phyloP scores from a whole-genome alignment of 1,140 invertebrate genomes.

The Rhagoletis zephyria region DNA sequence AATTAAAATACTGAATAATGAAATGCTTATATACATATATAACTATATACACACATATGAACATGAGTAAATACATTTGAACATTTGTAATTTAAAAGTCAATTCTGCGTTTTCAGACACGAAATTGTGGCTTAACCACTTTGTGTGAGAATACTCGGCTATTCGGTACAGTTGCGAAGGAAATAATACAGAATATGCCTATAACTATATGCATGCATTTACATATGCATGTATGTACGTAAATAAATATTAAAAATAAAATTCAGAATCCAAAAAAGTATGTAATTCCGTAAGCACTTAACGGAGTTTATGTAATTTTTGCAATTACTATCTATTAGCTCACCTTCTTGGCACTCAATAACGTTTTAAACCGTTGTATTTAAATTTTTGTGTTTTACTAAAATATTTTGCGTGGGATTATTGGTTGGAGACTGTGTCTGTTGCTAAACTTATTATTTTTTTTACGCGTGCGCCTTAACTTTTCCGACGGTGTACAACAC shows the following conservation, averaged over 20 bases:
- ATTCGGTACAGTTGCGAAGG: background rate
- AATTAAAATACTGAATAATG: background rate
- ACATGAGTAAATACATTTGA: background rate
- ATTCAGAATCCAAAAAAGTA: too few relatives aligned
- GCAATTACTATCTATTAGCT: background rate
- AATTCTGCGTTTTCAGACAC: background rate
- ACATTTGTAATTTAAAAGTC: background rate
- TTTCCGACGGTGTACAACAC: background rate
- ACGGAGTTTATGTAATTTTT: background rate
- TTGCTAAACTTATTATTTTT: conserved; percentile 3
- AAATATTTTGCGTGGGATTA: background rate
- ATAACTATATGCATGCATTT: too few relatives aligned
- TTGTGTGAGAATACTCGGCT: background rate
- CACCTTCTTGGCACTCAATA: background rate
- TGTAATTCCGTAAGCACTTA: too few relatives aligned
- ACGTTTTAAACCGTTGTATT: background rate
- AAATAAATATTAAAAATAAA: too few relatives aligned
- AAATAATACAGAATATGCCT: background rate
- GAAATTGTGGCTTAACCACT: conserved; percentile 18
- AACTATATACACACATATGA: background rate
- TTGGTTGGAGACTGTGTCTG: background rate
- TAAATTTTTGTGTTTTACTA: background rate
- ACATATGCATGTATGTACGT: too few relatives aligned
- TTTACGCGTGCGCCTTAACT: conserved; percentile 15
- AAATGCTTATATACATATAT: background rate